Evolutionary conservation across 2,888 invertebrate species (phyloP).

Genomic region (Diachrysia chrysitis): DNA sequence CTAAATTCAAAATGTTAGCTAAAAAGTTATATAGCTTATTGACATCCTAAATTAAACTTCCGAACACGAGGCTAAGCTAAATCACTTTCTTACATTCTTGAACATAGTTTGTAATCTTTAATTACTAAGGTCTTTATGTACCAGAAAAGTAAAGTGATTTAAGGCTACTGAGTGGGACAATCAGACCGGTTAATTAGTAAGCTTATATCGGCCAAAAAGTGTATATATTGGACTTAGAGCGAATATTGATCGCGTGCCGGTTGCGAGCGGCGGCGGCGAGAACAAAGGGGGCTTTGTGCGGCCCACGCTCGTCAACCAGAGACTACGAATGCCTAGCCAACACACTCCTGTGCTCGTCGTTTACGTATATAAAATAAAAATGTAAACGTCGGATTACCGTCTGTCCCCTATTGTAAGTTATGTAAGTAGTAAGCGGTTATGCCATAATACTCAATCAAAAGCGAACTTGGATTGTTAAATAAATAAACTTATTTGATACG

Average conservation of each 20-base stretch:
- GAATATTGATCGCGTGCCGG: constrained; percentile 74
- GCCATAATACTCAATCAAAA: background rate
- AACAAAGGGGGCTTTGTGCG: constrained; percentile 69
- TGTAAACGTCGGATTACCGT: constrained; percentile 1
- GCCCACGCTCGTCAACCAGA: constrained; percentile 53
- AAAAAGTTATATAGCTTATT: constrained; percentile 41
- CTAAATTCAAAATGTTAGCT: constrained; percentile 16
- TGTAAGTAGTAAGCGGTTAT: background rate
- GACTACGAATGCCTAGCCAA: constrained; percentile 26
- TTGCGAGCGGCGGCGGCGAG: constrained; percentile 57
- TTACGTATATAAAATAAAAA: constrained; percentile 6
- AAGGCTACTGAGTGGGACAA: constrained; percentile 19
- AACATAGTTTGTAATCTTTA: background rate
- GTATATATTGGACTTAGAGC: constrained; percentile 60
- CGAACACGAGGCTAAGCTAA: constrained; percentile 22
- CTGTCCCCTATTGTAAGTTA: background rate
- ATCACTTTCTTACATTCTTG: constrained; percentile 9
- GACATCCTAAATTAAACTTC: constrained; percentile 24
- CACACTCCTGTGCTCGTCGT: constrained; percentile 18
- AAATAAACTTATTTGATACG: too few relatives aligned
- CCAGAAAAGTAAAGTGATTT: constrained; percentile 7
- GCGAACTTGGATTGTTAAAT: too few relatives aligned
- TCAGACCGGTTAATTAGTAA: constrained; percentile 46
- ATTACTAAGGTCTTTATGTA: constrained; percentile 11
- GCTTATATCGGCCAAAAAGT: constrained; percentile 52